A percentile compares a stretch with the other conserved stretches of the same genome.
phyloP scores from a whole-genome alignment of 1,140 invertebrate species.

The Atta colombica region DNA sequence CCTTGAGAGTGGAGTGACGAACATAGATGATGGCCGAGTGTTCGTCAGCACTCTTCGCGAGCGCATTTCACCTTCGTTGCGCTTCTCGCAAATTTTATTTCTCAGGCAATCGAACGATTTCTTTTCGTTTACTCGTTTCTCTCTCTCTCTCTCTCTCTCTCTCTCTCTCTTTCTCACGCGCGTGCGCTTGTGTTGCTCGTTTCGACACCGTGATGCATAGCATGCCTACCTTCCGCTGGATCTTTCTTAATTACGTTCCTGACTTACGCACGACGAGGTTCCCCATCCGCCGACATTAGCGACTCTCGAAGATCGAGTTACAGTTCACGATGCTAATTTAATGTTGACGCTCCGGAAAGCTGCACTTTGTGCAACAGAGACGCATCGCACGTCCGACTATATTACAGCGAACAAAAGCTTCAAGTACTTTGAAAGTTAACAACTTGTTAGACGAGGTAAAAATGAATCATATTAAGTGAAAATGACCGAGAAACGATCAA shows the following conservation, averaged over 20 bases:
- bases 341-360: slow-evolving; percentile 46
- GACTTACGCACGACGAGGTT: slow-evolving; percentile 53
- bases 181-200: neutral
- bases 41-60: neutral
- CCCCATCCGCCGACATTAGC: slow-evolving; percentile 51
- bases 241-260: slow-evolving; percentile 56
- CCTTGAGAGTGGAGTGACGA: slow-evolving; percentile 15
- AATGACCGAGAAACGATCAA: too few relatives aligned
- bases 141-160: slow-evolving; percentile 5
- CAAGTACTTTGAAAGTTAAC: slow-evolving; percentile 34
- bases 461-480: neutral
- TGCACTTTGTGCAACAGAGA: slow-evolving; percentile 42
- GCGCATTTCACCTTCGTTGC: slow-evolving; percentile 12
- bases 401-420: slow-evolving; percentile 40
- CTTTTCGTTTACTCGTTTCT: neutral
- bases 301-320: slow-evolving; percentile 58
- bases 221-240: neutral
- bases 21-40: slow-evolving; percentile 19
- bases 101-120: slow-evolving; percentile 40
- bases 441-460: slow-evolving; percentile 30
- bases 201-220: neutral
- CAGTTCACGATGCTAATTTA: slow-evolving; percentile 64
- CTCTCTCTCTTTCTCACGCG: slow-evolving; percentile 14
- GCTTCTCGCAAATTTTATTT: slow-evolving; percentile 64
- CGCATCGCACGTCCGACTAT: slow-evolving; percentile 40